Base-by-base conservation (phyloP, 2,113 vertebrate species). In the Melanocharis versteri region DNA sequence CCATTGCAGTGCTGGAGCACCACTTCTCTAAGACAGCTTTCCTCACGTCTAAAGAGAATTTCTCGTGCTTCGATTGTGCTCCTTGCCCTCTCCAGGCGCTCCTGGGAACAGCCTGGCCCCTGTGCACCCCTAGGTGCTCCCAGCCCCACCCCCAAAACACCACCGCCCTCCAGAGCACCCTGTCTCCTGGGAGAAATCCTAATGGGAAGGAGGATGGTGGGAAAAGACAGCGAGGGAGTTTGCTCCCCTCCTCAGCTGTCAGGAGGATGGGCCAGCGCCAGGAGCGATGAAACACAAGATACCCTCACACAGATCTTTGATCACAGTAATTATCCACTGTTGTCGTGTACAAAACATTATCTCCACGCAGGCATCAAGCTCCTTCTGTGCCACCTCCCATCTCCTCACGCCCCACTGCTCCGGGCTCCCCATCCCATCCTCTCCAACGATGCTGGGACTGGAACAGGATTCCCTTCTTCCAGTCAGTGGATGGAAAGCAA, bases 301-400 rank as follows among this genome's bases (percentile, higher is more conserved):
- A 83, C 68, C 69, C 79, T 86, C 47, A 47, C 53, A 42, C 39
- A 77, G 58, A 58, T 71, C 94, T 90, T 28, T 94, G 90, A 92
- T 90, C 83, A 62, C 8, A 82, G 60, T 57, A 86, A 94, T 87
- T 50, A 79, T 61, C 78, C 23, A 2, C 10, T 33, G 45, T 68
- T 22, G 2, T 45, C 35, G 5, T 28, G 42, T 70, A 71, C 88
- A 69, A 61, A 93, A 77, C 83, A 73, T 71, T 54, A 72, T 75
- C 82, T 85, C 66, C 48, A 35, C 0, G 0, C 57, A 90, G 73
- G 82, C 56, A 79, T 87, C 69, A 48, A 50, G n/a, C 23, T 56
- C 53, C 35, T 64, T 18, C 47, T 3, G 60, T 40, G 22, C 56
- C 65, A 72, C 5, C 27, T 24, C 15, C 53, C 28, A 53, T 64